These are phyloP conservation scores for Leptinotarsa undecemlineata DNA, from an alignment of 1,140 invertebrate genomes.

Conservation along the genomic window DNA sequence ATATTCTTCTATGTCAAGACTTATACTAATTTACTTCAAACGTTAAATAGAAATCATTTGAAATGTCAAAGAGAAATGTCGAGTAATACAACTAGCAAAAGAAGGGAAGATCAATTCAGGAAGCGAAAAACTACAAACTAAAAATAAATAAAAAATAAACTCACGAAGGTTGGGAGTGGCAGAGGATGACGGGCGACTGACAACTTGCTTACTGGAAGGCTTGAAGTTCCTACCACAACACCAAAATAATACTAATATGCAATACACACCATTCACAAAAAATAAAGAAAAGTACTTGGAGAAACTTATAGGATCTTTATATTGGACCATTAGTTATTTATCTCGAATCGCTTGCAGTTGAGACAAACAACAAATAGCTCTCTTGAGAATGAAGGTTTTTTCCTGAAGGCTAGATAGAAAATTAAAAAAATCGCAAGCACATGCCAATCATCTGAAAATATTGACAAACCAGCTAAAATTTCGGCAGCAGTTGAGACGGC, in stretches of 20 bases:
- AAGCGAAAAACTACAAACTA: constrained; percentile 28
- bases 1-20: too few species aligned
- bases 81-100: neutral
- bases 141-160: constrained; percentile 40
- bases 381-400: neutral
- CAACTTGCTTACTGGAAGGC: constrained; percentile 52
- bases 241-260: constrained; percentile 30
- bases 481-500: constrained; percentile 45
- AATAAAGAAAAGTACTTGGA: neutral
- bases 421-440: constrained; percentile 22
- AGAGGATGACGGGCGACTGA: constrained; percentile 48
- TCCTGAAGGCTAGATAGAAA: constrained; percentile 9
- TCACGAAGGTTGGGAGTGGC: constrained; percentile 52
- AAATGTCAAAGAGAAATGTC: too few species aligned
- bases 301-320: too few species aligned
- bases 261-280: constrained; percentile 10
- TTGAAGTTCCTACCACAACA: constrained; percentile 55
- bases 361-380: too few species aligned
- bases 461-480: constrained; percentile 46
- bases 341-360: too few species aligned
- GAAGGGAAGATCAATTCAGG: neutral
- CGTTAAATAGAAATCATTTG: too few species aligned
- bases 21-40: too few species aligned
- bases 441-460: constrained; percentile 25
- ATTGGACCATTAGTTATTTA: too few species aligned